Evolutionary conservation across 2,113 vertebrate species (phyloP).

Genomic region (Paracanthobrama guichenoti): DNA sequence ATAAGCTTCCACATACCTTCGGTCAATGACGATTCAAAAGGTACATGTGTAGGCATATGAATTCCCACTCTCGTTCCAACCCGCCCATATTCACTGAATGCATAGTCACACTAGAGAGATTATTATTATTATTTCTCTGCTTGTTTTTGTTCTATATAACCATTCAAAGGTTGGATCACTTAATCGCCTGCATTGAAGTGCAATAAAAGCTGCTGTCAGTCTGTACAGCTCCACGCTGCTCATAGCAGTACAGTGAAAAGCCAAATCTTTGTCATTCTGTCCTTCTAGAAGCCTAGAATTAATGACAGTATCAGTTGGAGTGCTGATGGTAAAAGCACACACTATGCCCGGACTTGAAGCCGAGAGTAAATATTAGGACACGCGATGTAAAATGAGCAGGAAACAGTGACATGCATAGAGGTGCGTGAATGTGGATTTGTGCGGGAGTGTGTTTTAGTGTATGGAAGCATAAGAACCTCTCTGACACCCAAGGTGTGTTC

Average conservation of each 20-base stretch:
- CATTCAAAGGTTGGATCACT: conserved; percentile 39
- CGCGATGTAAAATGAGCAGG: conserved; percentile 67
- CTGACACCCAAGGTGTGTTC: conserved; percentile 14
- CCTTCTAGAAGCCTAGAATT: conserved; percentile 60
- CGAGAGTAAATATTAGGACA: conserved; percentile 76
- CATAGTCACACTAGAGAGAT: conserved; percentile 36
- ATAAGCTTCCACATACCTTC: conserved; percentile 33
- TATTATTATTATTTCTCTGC: conserved; percentile 32
- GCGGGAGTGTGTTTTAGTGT: background rate
- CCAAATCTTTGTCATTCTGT: conserved; percentile 69
- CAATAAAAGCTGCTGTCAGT: conserved; percentile 42
- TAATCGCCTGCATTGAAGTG: conserved; percentile 33
- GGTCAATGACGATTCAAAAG: conserved; percentile 26
- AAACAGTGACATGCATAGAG: conserved; percentile 47
- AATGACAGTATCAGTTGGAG: conserved; percentile 68
- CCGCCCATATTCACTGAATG: conserved; percentile 19
- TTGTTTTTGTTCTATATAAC: conserved; percentile 5
- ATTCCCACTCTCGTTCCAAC: conserved; percentile 35
- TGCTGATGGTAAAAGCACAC: conserved; percentile 48
- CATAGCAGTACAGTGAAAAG: conserved; percentile 61
- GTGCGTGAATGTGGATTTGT: conserved; percentile 17
- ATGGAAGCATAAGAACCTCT: background rate
- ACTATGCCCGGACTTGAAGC: conserved; percentile 64
- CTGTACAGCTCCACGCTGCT: background rate
- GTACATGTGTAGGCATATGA: conserved; percentile 37